Conservation (phyloP, 2,113 vertebrate species). For the Suricata suricatta region DNA sequence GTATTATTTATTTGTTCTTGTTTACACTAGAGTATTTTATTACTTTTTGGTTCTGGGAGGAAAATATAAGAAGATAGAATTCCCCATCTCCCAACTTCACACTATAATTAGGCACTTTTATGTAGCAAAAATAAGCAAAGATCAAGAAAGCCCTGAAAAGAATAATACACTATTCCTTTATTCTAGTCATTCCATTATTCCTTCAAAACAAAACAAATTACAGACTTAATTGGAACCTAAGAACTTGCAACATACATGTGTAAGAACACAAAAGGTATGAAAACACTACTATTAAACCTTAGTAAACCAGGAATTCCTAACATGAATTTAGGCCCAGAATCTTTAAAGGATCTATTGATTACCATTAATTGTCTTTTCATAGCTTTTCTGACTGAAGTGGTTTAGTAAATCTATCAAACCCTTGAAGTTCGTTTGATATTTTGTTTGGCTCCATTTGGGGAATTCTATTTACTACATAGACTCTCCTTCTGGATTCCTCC, state of each 20-base stretch:
- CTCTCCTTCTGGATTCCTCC: not conserved
- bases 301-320: not conserved
- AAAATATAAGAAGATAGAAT: not conserved
- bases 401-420: constrained; percentile 37
- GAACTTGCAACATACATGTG: not conserved
- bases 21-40: not conserved
- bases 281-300: not conserved
- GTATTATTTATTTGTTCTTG: not conserved
- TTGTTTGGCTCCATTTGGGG: not conserved
- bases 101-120: not conserved
- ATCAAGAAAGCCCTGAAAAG: not conserved
- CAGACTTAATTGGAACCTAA: not conserved
- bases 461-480: not conserved
- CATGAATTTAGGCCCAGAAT: not conserved
- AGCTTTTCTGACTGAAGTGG: not conserved
- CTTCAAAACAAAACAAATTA: not conserved
- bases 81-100: not conserved
- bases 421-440: not conserved
- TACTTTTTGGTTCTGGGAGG: not conserved
- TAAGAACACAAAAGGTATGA: not conserved
- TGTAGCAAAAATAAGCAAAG: not conserved
- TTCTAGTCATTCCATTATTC: not conserved
- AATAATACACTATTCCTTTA: not conserved
- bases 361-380: constrained; percentile 20
- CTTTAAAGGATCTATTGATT: not conserved